Evolutionary conservation across 2,113 vertebrate species (phyloP), one percentile per base, ranked within the genome.

Genomic region (Leuciscus idus): DNA sequence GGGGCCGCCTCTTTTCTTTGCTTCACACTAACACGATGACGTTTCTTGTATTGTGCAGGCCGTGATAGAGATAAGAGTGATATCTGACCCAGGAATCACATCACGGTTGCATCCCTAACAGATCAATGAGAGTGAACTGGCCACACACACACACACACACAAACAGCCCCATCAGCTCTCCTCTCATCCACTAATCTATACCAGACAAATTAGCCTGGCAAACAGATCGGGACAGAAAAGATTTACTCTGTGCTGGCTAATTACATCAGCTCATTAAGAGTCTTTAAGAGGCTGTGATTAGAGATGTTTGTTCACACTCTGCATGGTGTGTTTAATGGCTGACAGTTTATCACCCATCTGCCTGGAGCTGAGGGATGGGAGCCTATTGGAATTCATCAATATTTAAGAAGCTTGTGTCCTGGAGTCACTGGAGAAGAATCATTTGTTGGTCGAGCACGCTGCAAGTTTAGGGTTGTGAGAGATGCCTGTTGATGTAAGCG

Each of bases 231-330:
- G 89, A 86, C 81, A 92, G 90, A 93, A 93, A 93, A 94, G 91
- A 94, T 95, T 95, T 94, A 94, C 81, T 94, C 94, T 93, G 90
- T 92, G 93, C 88, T 89, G 95, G 94, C 95, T 95, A 96, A 97
- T 97, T 96, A 97, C 95, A 95, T 92, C 95, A 94, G 92, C 95
- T 97, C 96, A 96, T 96, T 95, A 97, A 95, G 93, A 95, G 93
- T 96, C 95, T 95, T 97, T 96, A 96, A 95, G 95, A 95, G 93
- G 91, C 93, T 94, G 89, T 96, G 95, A 95, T 95, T 95, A 95
- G 93, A 93, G 92, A 92, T 88, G 92, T 93, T 91, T 95, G 92
- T 93, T 94, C 94, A 94, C 91, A 94, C 88, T 93, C 93, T 91
- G 92, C 94, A 92, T 92, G 93, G 94, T 93, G 87, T 92, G 92